Evolutionary conservation across 1,140 invertebrate genomes (phyloP).

Genomic region (Ceratina japonica): DNA sequence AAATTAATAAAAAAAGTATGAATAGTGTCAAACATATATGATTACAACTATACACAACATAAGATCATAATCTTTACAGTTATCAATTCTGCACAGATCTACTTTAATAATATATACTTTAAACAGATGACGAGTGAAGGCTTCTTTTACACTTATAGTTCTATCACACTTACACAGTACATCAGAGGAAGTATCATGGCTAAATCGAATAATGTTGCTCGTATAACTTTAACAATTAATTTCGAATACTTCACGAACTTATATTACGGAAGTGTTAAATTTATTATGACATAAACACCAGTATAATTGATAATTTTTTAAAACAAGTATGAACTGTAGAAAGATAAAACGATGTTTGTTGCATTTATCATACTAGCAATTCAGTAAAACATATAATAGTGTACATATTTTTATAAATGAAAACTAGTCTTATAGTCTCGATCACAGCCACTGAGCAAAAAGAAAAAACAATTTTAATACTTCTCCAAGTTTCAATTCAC

Average conservation of each 20-base stretch:
- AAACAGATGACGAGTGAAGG: conserved; percentile 37
- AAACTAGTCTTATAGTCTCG: conserved; percentile 66
- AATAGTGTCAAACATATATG: neutral
- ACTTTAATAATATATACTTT: conserved; percentile 49
- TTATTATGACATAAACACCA: conserved; percentile 3
- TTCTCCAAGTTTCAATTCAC: conserved; percentile 21
- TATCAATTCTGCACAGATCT: conserved; percentile 47
- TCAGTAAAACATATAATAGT: conserved; percentile 46
- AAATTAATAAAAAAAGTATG: neutral
- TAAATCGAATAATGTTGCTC: neutral
- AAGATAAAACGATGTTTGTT: conserved; percentile 39
- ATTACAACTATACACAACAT: conserved; percentile 21
- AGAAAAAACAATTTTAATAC: conserved; percentile 44
- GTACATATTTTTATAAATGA: conserved; percentile 38
- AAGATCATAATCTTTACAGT: conserved; percentile 47
- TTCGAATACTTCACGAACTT: neutral
- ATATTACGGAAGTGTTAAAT: no score
- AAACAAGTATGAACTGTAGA: conserved; percentile 52
- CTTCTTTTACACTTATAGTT: conserved; percentile 34
- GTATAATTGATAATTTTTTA: conserved; percentile 42
- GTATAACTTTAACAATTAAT: neutral
- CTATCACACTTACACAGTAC: conserved; percentile 56
- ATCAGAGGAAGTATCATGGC: conserved; percentile 23
- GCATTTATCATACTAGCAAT: conserved; percentile 37
- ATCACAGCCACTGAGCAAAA: conserved; percentile 65